These are phyloP conservation scores for Ornithorhynchus anatinus DNA, from an alignment of 2,113 vertebrate genomes.

Conservation along the genomic window DNA sequence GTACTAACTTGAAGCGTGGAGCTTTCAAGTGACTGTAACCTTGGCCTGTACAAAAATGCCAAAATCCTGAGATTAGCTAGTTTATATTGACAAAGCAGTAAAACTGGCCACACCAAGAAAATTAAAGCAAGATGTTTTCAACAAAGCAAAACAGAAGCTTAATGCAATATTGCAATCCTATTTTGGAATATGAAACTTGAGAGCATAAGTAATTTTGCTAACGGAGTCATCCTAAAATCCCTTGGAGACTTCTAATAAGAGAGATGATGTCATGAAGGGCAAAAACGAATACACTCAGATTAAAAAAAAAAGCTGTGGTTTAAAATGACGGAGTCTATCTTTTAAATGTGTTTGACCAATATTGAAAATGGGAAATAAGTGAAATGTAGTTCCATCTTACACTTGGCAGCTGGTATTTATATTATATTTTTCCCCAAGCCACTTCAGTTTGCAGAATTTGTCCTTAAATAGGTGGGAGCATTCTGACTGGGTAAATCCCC, in stretches of 20 bases:
- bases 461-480: too few relatives aligned
- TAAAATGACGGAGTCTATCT: neutral
- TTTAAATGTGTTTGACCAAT: neutral
- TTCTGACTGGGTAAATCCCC: too few relatives aligned
- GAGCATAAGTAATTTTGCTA: neutral
- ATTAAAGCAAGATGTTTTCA: neutral
- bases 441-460: too few relatives aligned
- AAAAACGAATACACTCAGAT: neutral
- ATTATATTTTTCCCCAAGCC: too few relatives aligned
- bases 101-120: slow-evolving; percentile 3
- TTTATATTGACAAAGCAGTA: neutral
- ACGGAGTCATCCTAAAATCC: slow-evolving; percentile 37
- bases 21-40: too few relatives aligned
- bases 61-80: neutral
- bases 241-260: slow-evolving; percentile 17
- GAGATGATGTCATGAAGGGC: slow-evolving; percentile 2
- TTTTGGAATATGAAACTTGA: neutral
- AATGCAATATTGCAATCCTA: slow-evolving; percentile 7
- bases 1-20: too few relatives aligned
- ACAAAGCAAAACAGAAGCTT: neutral
- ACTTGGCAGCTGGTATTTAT: too few relatives aligned
- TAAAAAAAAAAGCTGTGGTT: slow-evolving; percentile 31
- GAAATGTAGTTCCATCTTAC: too few relatives aligned
- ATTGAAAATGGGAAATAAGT: neutral
- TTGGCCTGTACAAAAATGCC: neutral